phyloP scores from a whole-genome alignment of 2,888 invertebrate genomes.

The Oscheius onirici region DNA sequence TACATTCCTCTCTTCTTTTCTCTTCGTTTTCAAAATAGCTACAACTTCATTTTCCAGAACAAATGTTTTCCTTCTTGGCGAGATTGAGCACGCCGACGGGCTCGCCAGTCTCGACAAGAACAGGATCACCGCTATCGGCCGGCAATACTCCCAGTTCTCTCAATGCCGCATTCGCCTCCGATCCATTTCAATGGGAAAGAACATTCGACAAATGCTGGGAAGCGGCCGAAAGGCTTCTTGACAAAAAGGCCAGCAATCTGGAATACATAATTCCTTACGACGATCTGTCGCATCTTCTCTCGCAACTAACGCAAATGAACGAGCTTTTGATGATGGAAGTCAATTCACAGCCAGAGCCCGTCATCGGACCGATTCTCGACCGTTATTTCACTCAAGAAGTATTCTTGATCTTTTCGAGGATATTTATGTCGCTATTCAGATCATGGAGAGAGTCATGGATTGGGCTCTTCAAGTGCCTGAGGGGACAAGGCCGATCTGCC shows the following conservation, averaged over 20 bases:
- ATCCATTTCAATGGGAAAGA: constrained; percentile 66
- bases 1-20: too few relatives aligned
- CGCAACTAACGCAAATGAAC: constrained; percentile 56
- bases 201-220: constrained; percentile 56
- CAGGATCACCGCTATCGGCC: background rate
- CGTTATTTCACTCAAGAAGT: constrained; percentile 62
- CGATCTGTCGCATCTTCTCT: constrained; percentile 52
- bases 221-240: constrained; percentile 41
- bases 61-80: constrained; percentile 31
- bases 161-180: constrained; percentile 65
- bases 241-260: constrained; percentile 40
- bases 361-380: constrained; percentile 69
- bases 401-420: too few relatives aligned
- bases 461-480: constrained; percentile 62
- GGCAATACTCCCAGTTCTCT: constrained; percentile 13
- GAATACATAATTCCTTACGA: constrained; percentile 51
- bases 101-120: background rate
- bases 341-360: constrained; percentile 66
- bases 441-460: constrained; percentile 57
- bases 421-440: constrained; percentile 43
- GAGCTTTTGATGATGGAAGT: constrained; percentile 66
- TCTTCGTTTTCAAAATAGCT: too few relatives aligned
- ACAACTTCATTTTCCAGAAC: background rate
- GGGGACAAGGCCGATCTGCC: constrained; percentile 54
- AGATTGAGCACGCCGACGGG: constrained; percentile 19